phyloP scores from a whole-genome alignment of 2,888 invertebrate genomes.

The Meloe dianella region DNA sequence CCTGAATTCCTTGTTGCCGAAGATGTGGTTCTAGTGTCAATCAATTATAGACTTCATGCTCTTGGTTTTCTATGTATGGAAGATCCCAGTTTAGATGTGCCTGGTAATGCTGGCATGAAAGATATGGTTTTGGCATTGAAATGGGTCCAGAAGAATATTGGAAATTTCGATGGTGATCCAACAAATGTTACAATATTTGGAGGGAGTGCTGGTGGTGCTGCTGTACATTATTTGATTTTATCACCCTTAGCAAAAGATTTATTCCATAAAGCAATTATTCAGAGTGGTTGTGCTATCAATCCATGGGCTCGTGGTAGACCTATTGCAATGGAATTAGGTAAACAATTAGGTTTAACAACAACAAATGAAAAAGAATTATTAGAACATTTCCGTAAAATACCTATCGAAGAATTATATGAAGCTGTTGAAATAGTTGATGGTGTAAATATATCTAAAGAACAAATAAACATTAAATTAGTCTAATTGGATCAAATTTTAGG shows the following conservation, averaged over 20 bases:
- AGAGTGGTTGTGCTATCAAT: constrained; percentile 47
- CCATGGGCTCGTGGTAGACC: constrained; percentile 44
- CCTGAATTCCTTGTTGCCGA: constrained; percentile 54
- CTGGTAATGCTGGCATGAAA: constrained; percentile 64
- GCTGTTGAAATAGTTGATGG: constrained; percentile 39
- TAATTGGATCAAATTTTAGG: constrained; percentile 29
- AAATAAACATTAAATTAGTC: not conserved
- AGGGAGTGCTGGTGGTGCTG: constrained; percentile 63
- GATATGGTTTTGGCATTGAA: constrained; percentile 62
- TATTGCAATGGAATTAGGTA: constrained; percentile 39
- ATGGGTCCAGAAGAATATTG: constrained; percentile 62
- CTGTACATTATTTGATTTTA: constrained; percentile 61
- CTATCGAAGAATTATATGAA: constrained; percentile 38
- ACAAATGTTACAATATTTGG: constrained; percentile 64
- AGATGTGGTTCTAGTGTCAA: constrained; percentile 54
- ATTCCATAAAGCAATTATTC: constrained; percentile 51
- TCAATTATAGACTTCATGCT: constrained; percentile 55
- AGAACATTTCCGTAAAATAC: constrained; percentile 41
- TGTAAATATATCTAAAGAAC: constrained; percentile 34
- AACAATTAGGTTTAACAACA: constrained; percentile 42
- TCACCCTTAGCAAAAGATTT: constrained; percentile 59
- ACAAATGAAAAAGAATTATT: constrained; percentile 45
- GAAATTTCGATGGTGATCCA: constrained; percentile 61
- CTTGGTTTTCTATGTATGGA: constrained; percentile 61
- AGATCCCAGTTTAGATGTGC: constrained; percentile 59